Conservation (phyloP, 2,888 invertebrate species). For the Tortricodes alternella region DNA sequence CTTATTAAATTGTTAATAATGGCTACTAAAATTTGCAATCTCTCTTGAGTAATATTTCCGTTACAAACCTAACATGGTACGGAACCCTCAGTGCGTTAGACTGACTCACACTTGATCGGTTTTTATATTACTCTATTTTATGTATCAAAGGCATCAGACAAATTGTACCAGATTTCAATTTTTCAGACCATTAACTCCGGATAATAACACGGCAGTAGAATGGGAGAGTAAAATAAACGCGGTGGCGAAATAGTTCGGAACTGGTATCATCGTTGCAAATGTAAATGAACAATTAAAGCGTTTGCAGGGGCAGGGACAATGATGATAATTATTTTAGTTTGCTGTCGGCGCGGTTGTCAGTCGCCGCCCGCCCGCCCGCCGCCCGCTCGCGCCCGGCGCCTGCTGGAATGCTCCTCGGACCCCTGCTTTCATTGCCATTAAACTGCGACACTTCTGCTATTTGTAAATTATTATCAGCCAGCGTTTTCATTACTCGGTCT, state of each 20-base stretch:
- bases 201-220: conserved; percentile 73
- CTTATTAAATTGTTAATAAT: no score
- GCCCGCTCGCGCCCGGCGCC: conserved; percentile 44
- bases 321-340: conserved; percentile 83
- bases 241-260: conserved; percentile 77
- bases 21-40: no score
- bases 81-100: neutral
- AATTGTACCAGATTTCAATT: conserved; percentile 78
- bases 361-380: conserved; percentile 49
- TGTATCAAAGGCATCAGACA: conserved; percentile 64
- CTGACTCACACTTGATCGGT: neutral
- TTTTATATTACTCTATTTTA: neutral
- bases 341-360: conserved; percentile 76
- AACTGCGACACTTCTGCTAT: conserved; percentile 81
- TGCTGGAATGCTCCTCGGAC: conserved; percentile 75
- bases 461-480: conserved; percentile 81
- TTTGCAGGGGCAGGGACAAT: conserved; percentile 78
- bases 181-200: conserved; percentile 78
- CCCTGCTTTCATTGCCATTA: conserved; percentile 65
- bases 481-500: conserved; percentile 78
- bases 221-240: conserved; percentile 75
- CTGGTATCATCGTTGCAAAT: conserved; percentile 81
- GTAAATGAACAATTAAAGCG: conserved; percentile 83
- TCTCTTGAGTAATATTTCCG: no score
- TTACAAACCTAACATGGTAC: no score